Evolutionary conservation across 2,888 invertebrate species (phyloP), one percentile per base, ranked within the genome.

Genomic region (Creontiades dilutus): DNA sequence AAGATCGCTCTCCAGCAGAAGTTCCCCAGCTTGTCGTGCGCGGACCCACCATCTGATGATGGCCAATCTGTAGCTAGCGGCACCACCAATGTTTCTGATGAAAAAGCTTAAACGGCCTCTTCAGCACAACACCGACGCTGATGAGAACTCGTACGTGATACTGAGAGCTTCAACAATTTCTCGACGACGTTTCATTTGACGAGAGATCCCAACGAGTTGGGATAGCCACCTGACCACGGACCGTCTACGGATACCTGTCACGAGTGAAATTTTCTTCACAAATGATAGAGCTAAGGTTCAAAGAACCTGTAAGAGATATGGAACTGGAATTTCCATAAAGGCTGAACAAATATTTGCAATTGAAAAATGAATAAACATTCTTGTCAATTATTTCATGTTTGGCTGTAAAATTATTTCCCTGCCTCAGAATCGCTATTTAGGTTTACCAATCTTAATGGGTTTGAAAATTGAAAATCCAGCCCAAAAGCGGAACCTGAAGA

Each of bases 11-110:
- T 97, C 91, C 95, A 96, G 93, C 95, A 96, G 94, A 95, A 95
- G 93, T 96, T 97, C 95, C 97, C 97, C 48, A 95, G 96, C 90
- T 94, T 97, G 92, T 95, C 96, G 19, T 96, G 96, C 93, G 95
- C 95, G 91, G 93, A 94, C 1, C 90, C 92, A 46, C 91, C 92
- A n/a, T 13, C 57, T 27, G 93, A 94, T 57, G 95, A 95, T 90
- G 96, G 96, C 91, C 94, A 94, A 28, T 96, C 96, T 4, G 95
- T 95, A 80, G 95, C 95, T 4, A 96, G 96, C 9, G 96, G 95
- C 28, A 95, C 95, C 89, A 96, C 96, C 88, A 95, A 95, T 81
- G 94, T 95, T 85, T 93, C 94, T 91, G 95, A 95, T 90, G 95
- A 95, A 91, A 96, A 96, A 85, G 86, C 68, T 4, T 68, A 82